phyloP scores from a whole-genome alignment of 2,113 vertebrate genomes.

The Pantherophis guttatus region DNA sequence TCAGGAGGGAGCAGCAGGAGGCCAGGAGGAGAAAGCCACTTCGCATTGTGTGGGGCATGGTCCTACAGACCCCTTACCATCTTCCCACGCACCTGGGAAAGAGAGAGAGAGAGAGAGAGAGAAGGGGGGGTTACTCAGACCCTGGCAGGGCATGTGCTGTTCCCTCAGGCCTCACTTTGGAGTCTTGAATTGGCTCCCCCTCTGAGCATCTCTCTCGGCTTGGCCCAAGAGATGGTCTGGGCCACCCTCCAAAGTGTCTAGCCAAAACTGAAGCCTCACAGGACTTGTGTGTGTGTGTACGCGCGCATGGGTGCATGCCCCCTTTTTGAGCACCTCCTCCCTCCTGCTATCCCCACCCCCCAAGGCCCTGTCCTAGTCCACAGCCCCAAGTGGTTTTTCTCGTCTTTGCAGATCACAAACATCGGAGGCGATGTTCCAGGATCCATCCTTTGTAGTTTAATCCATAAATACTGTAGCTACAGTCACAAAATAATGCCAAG shows the following conservation, averaged over 20 bases:
- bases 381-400: background rate
- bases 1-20: conserved; percentile 71
- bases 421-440: background rate
- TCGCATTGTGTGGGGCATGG: conserved; percentile 69
- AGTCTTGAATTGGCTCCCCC: background rate
- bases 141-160: background rate
- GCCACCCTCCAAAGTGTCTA: background rate
- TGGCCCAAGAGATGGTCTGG: background rate
- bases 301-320: too few species aligned
- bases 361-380: fast-evolving
- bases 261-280: background rate
- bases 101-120: background rate
- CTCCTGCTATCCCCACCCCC: background rate
- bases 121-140: too few species aligned
- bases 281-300: background rate
- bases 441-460: background rate
- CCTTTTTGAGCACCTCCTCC: background rate
- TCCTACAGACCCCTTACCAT: conserved; percentile 72
- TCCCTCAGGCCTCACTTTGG: background rate
- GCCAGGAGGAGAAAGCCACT: conserved; percentile 72
- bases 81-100: conserved; percentile 72
- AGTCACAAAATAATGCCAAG: background rate
- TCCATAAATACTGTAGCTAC: background rate
- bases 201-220: background rate
- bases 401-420: background rate